Conservation (phyloP, 1,140 invertebrate species). For the Drosophila melanica region DNA sequence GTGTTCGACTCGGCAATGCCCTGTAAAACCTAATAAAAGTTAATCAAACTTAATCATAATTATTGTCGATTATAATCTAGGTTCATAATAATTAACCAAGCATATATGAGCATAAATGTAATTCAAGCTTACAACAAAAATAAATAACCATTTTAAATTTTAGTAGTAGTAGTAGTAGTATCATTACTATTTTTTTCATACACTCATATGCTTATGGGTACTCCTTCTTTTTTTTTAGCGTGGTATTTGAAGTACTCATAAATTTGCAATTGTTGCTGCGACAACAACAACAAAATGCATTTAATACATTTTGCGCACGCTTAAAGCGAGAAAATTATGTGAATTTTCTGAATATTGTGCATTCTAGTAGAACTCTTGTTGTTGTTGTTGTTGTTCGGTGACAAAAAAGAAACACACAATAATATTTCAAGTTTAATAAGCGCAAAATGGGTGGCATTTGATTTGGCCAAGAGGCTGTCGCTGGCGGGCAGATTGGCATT, state of each 20-base stretch:
- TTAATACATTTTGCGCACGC: conserved; percentile 75
- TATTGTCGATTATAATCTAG: background rate
- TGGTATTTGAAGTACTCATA: conserved; percentile 32
- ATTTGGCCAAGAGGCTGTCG: conserved; percentile 53
- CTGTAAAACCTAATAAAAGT: too few relatives aligned
- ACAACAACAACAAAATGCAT: conserved; percentile 43
- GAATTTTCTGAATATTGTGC: conserved; percentile 49
- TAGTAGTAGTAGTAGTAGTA: too few relatives aligned
- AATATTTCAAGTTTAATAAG: conserved; percentile 71
- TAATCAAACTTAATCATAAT: background rate
- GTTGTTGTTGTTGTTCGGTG: conserved; percentile 48
- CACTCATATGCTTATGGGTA: too few relatives aligned
- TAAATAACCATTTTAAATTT: too few relatives aligned
- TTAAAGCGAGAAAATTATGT: conserved; percentile 74
- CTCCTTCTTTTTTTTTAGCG: conserved; percentile 1
- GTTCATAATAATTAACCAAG: background rate
- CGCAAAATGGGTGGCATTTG: conserved; percentile 63
- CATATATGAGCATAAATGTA: too few relatives aligned
- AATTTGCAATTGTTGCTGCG: conserved; percentile 27
- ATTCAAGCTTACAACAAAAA: too few relatives aligned
- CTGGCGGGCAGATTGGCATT: conserved; percentile 42
- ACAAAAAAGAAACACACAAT: conserved; percentile 47
- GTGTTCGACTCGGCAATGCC: background rate
- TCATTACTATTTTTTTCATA: background rate
- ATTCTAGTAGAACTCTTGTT: conserved; percentile 37